Percentiles rank a stretch among this genome's conserved stretches.
phyloP scores from a whole-genome alignment of 2,797 vertebrate species.

The Aeoliscus strigatus region DNA sequence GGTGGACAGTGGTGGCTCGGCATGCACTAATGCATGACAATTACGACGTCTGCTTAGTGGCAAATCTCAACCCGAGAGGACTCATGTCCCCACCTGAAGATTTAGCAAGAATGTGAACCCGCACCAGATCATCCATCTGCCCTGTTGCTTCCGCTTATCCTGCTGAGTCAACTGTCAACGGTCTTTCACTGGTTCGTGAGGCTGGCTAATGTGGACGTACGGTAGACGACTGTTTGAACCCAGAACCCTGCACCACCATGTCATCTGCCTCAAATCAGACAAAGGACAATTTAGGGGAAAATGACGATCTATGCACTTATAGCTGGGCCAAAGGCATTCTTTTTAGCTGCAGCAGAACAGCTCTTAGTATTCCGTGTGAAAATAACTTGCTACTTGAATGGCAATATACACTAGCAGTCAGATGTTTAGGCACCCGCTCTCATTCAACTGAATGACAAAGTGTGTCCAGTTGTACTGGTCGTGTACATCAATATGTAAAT shows the following conservation, averaged over 20 bases:
- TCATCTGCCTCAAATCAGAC: too few relatives aligned
- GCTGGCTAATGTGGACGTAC: too few relatives aligned
- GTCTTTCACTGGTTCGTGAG: too few relatives aligned
- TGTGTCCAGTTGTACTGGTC: too few relatives aligned
- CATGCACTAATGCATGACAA: slow-evolving; percentile 91
- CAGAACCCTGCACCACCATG: too few relatives aligned
- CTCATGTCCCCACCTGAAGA: slow-evolving; percentile 90
- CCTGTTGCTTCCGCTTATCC: too few relatives aligned
- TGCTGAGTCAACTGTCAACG: too few relatives aligned
- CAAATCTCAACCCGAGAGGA: slow-evolving; percentile 89
- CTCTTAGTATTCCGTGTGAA: slow-evolving; percentile 27
- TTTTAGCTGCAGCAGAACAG: slow-evolving; percentile 22
- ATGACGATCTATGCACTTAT: slow-evolving; percentile 45
- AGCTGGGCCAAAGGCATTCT: slow-evolving; percentile 40
- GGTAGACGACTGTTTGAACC: too few relatives aligned
- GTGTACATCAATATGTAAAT: too few relatives aligned
- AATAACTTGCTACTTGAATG: slow-evolving; percentile 18
- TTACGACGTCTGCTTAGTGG: slow-evolving; percentile 95
- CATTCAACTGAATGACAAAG: too few relatives aligned
- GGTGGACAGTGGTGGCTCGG: slow-evolving; percentile 86
- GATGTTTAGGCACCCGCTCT: too few relatives aligned
- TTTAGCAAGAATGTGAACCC: slow-evolving; percentile 64
- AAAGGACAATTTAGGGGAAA: slow-evolving; percentile 19
- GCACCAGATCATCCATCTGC: slow-evolving; percentile 27
- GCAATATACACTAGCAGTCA: too few relatives aligned